Conservation (phyloP, 2,113 vertebrate species). For the Aegypius monachus region DNA sequence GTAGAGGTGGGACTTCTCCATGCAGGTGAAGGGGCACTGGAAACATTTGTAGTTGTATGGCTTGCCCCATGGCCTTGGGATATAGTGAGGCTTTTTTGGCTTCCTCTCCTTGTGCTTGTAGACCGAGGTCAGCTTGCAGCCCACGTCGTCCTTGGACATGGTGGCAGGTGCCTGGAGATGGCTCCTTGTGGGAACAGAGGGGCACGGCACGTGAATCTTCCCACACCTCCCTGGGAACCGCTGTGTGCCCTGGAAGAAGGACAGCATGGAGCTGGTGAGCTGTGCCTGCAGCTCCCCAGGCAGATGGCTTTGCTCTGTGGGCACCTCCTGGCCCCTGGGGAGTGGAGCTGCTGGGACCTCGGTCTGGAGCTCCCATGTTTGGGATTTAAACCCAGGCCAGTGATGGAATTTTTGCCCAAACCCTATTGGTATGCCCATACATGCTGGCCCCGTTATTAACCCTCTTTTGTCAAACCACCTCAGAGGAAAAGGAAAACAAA, state of each 20-base stretch:
- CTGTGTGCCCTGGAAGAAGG: slow-evolving; percentile 33
- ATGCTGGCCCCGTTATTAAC: neutral
- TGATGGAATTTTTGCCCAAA: neutral
- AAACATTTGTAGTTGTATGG: slow-evolving; percentile 99
- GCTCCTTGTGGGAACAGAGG: neutral
- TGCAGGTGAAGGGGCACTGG: slow-evolving; percentile 98
- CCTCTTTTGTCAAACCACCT: neutral
- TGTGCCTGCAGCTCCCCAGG: neutral
- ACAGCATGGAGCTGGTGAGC: neutral
- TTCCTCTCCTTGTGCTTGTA: slow-evolving; percentile 92
- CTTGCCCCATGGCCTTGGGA: slow-evolving; percentile 95
- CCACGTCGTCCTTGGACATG: slow-evolving; percentile 87
- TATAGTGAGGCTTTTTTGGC: slow-evolving; percentile 97
- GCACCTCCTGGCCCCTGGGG: neutral
- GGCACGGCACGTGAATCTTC: neutral
- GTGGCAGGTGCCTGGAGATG: neutral
- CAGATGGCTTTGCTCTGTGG: neutral
- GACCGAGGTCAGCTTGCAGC: slow-evolving; percentile 81
- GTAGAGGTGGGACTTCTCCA: slow-evolving; percentile 99
- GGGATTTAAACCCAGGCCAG: neutral
- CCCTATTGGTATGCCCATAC: neutral
- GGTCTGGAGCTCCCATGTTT: neutral
- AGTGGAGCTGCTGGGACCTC: neutral
- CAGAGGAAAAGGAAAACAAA: neutral
- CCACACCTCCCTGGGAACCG: neutral